phyloP scores from a whole-genome alignment of 2,797 vertebrate species.

The Semaprochilodus insignis region DNA sequence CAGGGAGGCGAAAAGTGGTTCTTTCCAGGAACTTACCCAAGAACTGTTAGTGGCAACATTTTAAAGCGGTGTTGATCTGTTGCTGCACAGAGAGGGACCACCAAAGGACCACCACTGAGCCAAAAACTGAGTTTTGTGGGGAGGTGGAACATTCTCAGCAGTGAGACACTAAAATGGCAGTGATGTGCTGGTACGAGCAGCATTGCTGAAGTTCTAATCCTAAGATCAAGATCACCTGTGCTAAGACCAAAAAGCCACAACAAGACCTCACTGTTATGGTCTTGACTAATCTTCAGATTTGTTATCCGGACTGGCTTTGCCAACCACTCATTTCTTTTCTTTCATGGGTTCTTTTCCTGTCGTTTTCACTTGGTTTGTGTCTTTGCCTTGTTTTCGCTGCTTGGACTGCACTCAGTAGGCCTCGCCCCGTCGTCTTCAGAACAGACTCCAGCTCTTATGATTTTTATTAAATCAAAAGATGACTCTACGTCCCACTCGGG shows the following conservation, averaged over 20 bases:
- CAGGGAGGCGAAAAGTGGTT: too few species aligned
- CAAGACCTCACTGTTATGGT: background rate
- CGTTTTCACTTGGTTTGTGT: background rate
- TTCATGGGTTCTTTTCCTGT: background rate
- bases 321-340: background rate
- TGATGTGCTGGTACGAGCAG: background rate
- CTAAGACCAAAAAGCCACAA: background rate
- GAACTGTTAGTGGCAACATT: background rate
- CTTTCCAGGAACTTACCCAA: too few species aligned
- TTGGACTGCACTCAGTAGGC: background rate
- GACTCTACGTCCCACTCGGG: conserved; percentile 68
- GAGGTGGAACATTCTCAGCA: background rate
- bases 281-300: background rate
- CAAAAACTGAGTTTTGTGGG: background rate
- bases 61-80: background rate
- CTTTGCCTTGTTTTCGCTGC: conserved; percentile 25
- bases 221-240: background rate
- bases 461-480: conserved; percentile 37
- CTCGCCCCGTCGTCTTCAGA: background rate
- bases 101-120: background rate
- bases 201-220: background rate
- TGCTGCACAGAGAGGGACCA: background rate
- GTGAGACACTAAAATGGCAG: background rate
- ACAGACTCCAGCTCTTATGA: background rate
- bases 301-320: background rate